Evolutionary conservation across 2,113 vertebrate species (phyloP).

Genomic region (Anseranas semipalmata): DNA sequence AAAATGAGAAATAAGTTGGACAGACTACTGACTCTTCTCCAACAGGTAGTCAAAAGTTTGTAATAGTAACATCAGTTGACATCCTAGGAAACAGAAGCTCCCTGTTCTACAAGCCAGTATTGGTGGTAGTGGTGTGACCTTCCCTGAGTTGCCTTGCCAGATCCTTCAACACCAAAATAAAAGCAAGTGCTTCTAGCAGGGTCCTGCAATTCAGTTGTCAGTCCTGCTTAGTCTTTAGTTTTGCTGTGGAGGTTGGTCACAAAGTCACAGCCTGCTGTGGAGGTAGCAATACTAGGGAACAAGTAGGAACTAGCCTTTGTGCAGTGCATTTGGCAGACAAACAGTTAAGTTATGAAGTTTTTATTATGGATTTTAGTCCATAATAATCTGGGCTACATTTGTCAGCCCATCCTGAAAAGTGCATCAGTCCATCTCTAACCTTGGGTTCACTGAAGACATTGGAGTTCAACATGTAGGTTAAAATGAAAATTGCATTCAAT

Average conservation of each 20-base stretch:
- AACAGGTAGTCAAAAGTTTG: background rate
- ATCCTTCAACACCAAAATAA: background rate
- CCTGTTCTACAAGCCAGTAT: background rate
- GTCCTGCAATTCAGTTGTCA: background rate
- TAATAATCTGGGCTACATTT: background rate
- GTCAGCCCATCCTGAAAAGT: background rate
- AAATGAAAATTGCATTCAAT: background rate
- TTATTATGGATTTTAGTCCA: background rate
- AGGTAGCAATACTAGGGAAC: background rate
- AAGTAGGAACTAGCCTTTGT: background rate
- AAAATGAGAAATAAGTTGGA: background rate
- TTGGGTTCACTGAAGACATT: background rate
- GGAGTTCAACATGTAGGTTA: background rate
- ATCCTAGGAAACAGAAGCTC: background rate
- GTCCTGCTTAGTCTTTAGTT: background rate
- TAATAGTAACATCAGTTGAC: background rate
- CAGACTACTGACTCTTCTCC: background rate
- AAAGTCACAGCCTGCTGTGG: background rate
- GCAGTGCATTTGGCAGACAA: background rate
- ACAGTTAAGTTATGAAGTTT: background rate
- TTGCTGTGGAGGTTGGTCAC: background rate
- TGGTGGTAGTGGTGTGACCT: background rate
- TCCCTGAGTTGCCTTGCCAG: fast-evolving
- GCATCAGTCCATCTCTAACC: background rate
- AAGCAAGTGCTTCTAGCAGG: background rate